Evolutionary conservation across 2,113 vertebrate genomes (phyloP).

Genomic region (Mixornis gularis): DNA sequence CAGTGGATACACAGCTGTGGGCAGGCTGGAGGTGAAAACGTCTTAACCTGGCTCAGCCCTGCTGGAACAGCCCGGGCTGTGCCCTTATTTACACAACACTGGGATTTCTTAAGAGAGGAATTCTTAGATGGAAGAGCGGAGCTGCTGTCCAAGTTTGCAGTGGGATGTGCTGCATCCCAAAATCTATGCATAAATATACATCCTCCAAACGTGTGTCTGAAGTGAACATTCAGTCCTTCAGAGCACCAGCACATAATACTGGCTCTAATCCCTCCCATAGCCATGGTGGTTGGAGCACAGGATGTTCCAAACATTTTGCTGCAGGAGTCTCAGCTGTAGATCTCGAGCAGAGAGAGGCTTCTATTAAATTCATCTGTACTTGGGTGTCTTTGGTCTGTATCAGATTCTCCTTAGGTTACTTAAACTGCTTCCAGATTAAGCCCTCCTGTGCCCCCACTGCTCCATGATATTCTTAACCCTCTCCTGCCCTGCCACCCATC

Average conservation of each 20-base stretch:
- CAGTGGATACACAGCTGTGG: slow-evolving; percentile 45
- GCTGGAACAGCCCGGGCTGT: neutral
- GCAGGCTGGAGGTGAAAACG: slow-evolving; percentile 24
- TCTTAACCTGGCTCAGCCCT: slow-evolving; percentile 36
- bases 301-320: slow-evolving; percentile 62
- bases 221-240: slow-evolving; percentile 59
- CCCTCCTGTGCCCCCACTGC: neutral
- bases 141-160: slow-evolving; percentile 12
- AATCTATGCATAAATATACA: slow-evolving; percentile 31
- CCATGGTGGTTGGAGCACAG: slow-evolving; percentile 58
- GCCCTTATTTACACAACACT: slow-evolving; percentile 8
- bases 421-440: slow-evolving; percentile 50
- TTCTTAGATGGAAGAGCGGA: slow-evolving; percentile 18
- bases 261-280: slow-evolving; percentile 31
- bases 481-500: neutral
- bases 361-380: slow-evolving; percentile 60
- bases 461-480: slow-evolving; percentile 18
- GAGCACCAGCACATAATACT: slow-evolving; percentile 55
- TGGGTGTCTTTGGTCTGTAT: slow-evolving; percentile 50
- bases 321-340: slow-evolving; percentile 56
- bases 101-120: neutral
- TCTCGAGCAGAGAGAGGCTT: slow-evolving; percentile 23
- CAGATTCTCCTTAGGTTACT: slow-evolving; percentile 59
- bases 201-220: slow-evolving; percentile 53
- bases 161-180: slow-evolving; percentile 35